Conservation (phyloP, 2,113 vertebrate species). For the Australoheros scitulus region DNA sequence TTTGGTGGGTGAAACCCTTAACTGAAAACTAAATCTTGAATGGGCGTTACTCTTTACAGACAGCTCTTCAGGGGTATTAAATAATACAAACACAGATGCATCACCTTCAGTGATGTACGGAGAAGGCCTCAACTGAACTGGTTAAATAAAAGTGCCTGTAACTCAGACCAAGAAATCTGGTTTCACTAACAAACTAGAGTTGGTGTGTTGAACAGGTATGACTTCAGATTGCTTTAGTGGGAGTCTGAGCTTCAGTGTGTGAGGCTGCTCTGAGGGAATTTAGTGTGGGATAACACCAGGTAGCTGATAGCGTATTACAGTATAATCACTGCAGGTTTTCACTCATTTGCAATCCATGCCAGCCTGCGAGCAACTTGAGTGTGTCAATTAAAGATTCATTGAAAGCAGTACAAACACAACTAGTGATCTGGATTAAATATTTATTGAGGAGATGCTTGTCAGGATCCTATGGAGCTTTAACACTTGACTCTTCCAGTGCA, state of each 20-base stretch:
- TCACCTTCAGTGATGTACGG: neutral
- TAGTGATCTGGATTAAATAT: conserved; percentile 69
- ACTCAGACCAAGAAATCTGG: neutral
- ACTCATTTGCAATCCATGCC: conserved; percentile 57
- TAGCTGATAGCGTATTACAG: conserved; percentile 50
- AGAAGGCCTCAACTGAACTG: neutral
- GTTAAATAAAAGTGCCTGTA: neutral
- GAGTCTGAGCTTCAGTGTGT: neutral
- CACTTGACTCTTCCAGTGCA: conserved; percentile 17
- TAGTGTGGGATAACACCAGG: conserved; percentile 15
- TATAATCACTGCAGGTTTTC: conserved; percentile 56
- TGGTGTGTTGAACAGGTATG: conserved; percentile 9
- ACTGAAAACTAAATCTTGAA: neutral
- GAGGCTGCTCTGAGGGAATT: conserved; percentile 34
- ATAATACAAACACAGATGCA: conserved; percentile 29
- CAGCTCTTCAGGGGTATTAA: conserved; percentile 1
- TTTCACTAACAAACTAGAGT: neutral
- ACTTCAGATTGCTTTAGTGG: conserved; percentile 21
- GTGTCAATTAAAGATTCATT: conserved; percentile 72
- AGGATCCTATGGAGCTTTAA: conserved; percentile 52
- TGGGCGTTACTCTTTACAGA: neutral
- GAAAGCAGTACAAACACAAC: conserved; percentile 53
- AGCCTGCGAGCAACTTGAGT: conserved; percentile 51
- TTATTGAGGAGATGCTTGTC: conserved; percentile 62
- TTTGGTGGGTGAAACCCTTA: neutral